phyloP scores from a whole-genome alignment of 2,888 invertebrate species.

The Cephus nigrinus region DNA sequence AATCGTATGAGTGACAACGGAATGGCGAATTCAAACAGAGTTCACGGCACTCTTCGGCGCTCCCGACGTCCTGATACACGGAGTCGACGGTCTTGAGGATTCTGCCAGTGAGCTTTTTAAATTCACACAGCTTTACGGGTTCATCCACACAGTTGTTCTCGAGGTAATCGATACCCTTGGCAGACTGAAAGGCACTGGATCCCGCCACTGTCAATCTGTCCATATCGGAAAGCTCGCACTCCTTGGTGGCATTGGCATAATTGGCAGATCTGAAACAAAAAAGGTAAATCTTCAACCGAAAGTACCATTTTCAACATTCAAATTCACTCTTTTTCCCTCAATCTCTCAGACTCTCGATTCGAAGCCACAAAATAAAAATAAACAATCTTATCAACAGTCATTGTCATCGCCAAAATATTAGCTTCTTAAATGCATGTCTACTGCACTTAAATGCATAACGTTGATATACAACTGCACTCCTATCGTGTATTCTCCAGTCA shows the following conservation, averaged over 20 bases:
- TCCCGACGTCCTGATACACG: constrained; percentile 89
- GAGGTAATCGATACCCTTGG: constrained; percentile 79
- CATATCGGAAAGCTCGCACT: constrained; percentile 91
- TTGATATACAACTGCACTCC: too few species aligned
- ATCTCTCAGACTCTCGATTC: not conserved
- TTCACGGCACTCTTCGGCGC: constrained; percentile 88
- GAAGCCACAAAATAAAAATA: too few species aligned
- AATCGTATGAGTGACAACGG: constrained; percentile 93
- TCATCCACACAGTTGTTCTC: constrained; percentile 95
- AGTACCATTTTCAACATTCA: not conserved
- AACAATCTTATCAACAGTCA: not conserved
- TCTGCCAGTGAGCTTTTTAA: constrained; percentile 88
- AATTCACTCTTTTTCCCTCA: not conserved
- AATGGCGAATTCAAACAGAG: constrained; percentile 88
- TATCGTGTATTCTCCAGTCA: not conserved
- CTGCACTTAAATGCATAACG: too few species aligned
- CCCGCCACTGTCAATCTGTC: constrained; percentile 90
- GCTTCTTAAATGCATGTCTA: too few species aligned
- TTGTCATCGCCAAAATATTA: too few species aligned
- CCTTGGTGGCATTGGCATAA: constrained; percentile 86
- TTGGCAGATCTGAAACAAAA: constrained; percentile 82
- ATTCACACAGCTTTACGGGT: constrained; percentile 94
- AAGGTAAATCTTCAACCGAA: constrained; percentile 25
- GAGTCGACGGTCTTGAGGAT: constrained; percentile 95
- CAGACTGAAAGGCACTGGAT: constrained; percentile 78